These are phyloP conservation scores for Amiota minor DNA, from an alignment of 2,888 invertebrate genomes.

Conservation along the genomic window DNA sequence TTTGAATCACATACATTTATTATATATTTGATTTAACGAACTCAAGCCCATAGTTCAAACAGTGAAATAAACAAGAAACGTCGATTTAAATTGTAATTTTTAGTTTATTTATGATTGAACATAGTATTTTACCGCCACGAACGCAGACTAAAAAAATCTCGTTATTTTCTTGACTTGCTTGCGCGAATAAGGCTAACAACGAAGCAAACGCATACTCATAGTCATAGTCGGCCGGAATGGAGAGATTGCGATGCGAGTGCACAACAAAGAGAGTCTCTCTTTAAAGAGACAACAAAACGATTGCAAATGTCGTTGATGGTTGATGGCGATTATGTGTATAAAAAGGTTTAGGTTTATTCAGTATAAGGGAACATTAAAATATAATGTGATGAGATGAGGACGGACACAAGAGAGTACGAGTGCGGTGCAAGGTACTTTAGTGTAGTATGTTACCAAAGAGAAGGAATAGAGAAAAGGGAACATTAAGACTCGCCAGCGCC, in stretches of 20 bases:
- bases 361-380: conserved; percentile 49
- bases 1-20: too few species aligned
- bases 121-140: not conserved
- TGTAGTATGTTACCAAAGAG: not conserved
- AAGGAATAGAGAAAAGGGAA: not conserved
- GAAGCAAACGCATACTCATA: conserved; percentile 48
- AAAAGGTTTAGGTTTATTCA: conserved; percentile 53
- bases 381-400: conserved; percentile 1
- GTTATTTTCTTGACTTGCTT: conserved; percentile 57
- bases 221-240: conserved; percentile 37
- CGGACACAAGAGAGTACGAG: not conserved
- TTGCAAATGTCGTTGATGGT: conserved; percentile 42
- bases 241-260: conserved; percentile 5
- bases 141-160: conserved; percentile 45
- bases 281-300: conserved; percentile 28
- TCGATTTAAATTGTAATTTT: conserved; percentile 2
- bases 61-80: too few species aligned
- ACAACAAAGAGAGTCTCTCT: conserved; percentile 2
- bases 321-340: conserved; percentile 60
- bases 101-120: conserved; percentile 4
- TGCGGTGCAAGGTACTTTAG: not conserved
- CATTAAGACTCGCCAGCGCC: not conserved
- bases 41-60: too few species aligned
- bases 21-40: too few species aligned
- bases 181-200: conserved; percentile 65